Conservation (phyloP, 2,797 vertebrate species). For the Amazonetta brasiliensis region DNA sequence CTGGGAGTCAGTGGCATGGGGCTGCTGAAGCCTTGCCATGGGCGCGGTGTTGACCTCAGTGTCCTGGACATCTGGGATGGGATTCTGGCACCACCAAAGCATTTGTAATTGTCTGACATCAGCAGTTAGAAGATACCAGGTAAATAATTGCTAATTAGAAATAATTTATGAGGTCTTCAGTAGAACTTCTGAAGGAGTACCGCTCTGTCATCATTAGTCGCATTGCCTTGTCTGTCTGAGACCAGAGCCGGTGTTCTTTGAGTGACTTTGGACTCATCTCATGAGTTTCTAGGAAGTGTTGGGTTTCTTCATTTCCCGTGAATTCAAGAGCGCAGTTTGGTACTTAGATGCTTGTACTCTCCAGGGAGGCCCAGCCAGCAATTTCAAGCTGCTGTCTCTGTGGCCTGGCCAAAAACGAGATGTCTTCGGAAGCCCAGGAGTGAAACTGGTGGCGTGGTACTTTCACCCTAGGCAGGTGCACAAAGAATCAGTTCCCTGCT, state of each 20-base stretch:
- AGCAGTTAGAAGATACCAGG: background rate
- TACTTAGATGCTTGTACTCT: background rate
- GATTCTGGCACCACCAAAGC: conserved; percentile 1
- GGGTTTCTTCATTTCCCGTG: background rate
- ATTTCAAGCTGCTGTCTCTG: background rate
- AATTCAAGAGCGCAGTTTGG: background rate
- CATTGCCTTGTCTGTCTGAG: background rate
- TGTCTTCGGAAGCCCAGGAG: background rate
- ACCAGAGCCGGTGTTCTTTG: background rate
- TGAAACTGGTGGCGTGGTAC: background rate
- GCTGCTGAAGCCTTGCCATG: background rate
- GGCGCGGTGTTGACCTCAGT: background rate
- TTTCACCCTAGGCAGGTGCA: background rate
- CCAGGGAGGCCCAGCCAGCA: background rate
- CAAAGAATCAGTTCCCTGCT: background rate
- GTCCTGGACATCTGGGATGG: background rate
- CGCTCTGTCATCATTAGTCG: rapidly evolving
- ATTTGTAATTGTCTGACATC: conserved; percentile 3
- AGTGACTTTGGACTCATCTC: background rate
- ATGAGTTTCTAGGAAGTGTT: background rate
- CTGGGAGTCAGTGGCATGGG: rapidly evolving
- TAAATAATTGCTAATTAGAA: conserved; percentile 29
- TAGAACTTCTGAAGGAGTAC: background rate
- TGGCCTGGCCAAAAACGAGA: background rate
- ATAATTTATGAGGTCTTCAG: background rate